Conservation (phyloP, 2,113 vertebrate species). For the Neoarius graeffei region DNA sequence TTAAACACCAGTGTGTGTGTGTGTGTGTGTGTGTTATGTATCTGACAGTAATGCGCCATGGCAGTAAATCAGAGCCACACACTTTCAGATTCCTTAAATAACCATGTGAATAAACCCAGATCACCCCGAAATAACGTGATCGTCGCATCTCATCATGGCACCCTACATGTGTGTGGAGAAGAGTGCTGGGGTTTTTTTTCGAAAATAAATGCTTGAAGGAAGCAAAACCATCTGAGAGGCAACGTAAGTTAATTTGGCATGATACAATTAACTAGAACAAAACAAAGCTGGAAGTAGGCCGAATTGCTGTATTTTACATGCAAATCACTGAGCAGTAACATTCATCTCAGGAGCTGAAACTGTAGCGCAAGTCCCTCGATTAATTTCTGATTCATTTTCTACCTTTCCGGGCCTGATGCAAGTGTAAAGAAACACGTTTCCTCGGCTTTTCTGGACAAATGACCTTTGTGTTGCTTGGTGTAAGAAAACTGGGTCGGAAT, state of each 20-base stretch:
- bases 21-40: conserved; percentile 16
- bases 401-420: background rate
- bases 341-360: background rate
- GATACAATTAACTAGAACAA: background rate
- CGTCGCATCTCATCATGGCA: background rate
- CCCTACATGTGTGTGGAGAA: background rate
- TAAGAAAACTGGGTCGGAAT: background rate
- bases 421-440: background rate
- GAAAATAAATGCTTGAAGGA: conserved; percentile 3
- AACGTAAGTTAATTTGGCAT: background rate
- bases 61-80: conserved; percentile 58
- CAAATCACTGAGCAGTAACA: background rate
- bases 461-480: background rate
- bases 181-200: background rate
- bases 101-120: conserved; percentile 43
- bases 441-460: too few relatives aligned
- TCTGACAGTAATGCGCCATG: conserved; percentile 57
- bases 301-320: background rate
- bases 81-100: conserved; percentile 60
- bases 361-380: background rate
- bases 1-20: background rate
- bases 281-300: conserved; percentile 17
- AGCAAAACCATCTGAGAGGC: background rate
- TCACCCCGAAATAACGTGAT: background rate
- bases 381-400: background rate